A percentile compares a stretch with the other conserved stretches of the same genome.
phyloP scores from a whole-genome alignment of 2,888 invertebrate species.

The Tetramorium bicarinatum region DNA sequence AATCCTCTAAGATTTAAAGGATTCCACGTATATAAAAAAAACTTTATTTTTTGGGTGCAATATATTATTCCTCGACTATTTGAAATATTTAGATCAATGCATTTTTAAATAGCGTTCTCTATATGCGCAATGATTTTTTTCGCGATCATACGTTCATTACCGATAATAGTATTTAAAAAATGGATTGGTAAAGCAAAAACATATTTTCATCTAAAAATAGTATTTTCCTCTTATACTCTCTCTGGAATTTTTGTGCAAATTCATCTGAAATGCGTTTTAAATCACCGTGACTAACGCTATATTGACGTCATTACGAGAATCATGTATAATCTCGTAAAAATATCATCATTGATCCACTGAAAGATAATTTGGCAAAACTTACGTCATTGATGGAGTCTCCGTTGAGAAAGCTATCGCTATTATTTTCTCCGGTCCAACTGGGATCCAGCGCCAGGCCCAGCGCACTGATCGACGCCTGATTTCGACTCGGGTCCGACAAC shows the following conservation, averaged over 20 bases:
- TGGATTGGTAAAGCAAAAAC: background rate
- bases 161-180: background rate
- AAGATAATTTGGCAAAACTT: conserved; percentile 17
- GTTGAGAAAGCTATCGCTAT: background rate
- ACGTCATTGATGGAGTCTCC: conserved; percentile 12
- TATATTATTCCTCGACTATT: background rate
- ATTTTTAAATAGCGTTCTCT: background rate
- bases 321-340: background rate
- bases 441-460: background rate
- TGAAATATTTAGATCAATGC: background rate
- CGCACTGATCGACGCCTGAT: background rate
- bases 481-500: conserved; percentile 62
- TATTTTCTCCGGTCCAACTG: background rate
- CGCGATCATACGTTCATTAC: background rate
- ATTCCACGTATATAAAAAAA: too few species aligned
- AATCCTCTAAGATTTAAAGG: too few species aligned
- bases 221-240: too few species aligned
- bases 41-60: background rate
- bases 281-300: background rate
- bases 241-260: background rate
- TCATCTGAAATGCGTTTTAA: background rate
- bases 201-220: background rate
- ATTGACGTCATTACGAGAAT: background rate
- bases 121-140: background rate
- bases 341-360: background rate